phyloP scores from a whole-genome alignment of 2,113 vertebrate genomes.

The Anoura caudifer region DNA sequence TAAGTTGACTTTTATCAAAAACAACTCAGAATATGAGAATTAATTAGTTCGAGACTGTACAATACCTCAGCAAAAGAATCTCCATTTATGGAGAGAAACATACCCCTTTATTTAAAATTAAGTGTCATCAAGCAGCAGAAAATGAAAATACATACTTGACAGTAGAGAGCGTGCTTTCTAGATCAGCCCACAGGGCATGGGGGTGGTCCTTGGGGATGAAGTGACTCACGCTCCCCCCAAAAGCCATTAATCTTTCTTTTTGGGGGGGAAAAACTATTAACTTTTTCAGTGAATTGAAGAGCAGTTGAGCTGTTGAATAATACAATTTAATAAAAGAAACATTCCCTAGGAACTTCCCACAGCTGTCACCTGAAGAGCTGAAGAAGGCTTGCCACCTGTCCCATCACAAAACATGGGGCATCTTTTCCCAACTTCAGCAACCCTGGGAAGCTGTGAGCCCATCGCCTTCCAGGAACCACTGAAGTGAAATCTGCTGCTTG shows the following conservation, averaged over 20 bases:
- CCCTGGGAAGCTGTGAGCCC: neutral
- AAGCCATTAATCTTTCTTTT: constrained; percentile 19
- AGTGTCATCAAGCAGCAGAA: neutral
- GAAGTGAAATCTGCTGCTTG: neutral
- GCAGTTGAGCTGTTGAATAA: neutral
- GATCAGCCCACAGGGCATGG: neutral
- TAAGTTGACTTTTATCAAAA: constrained; percentile 35
- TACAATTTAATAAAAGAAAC: neutral
- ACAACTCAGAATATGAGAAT: neutral
- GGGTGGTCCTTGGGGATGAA: neutral
- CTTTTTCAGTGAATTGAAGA: neutral
- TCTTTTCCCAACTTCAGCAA: neutral
- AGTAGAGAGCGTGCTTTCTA: neutral
- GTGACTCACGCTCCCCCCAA: neutral
- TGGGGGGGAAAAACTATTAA: constrained; percentile 6
- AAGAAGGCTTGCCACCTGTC: neutral
- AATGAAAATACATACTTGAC: neutral
- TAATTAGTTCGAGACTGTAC: neutral
- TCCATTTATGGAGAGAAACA: neutral
- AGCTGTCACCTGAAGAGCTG: neutral
- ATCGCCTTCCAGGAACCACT: neutral
- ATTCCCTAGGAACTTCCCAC: neutral
- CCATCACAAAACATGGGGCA: neutral
- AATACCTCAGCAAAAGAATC: neutral
- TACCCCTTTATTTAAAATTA: neutral